Base-by-base conservation (phyloP, 2,888 invertebrate genomes). In the Pollenia labialis region DNA sequence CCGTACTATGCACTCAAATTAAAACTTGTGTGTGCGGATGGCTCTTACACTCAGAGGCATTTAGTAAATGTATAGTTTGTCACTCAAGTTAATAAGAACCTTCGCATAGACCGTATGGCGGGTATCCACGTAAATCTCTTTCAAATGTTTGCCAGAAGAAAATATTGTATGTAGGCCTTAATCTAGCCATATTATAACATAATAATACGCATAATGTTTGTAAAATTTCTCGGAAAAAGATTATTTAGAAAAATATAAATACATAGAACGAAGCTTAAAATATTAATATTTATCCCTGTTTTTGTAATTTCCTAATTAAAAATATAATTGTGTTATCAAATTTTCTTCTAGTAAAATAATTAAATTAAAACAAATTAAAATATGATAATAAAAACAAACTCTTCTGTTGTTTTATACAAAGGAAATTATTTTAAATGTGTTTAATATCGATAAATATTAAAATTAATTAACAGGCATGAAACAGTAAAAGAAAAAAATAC, bases 281-380 rank as follows among this genome's bases (percentile, higher is more conserved):
- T 32, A 32, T 32, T 6, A 58, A 14, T 32, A 6, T 7, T 58
- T 58, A 58, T 32, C 40, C 40, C 32, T 2, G 23, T 1, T 58
- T 1, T 12, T 32, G 4, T 32, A 58, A 32, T 40, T 58, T 32
- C 58, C 32, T 7, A 23, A 54, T 54, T 23, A 54, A 10, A 14
- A 58, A 58, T 1, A 58, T 14, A 58, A 58, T 58, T 40, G 14
- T 40, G 1, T 58, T 58, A 58, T 40, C 56, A 11, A 10, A 56
- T 2, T 1, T 11, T 56, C 16, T 60, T 60, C n/a, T n/a, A 58
- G 60, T 60, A 32, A 14, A 60, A 12, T 54, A 71, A 71, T 80
- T 62, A 42, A 80, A 80, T 80, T 71, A 62, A 62, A 46, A 42
- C 52, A 40, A 80, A 71, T 62, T 60, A 62, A 62, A 46, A 50